Conservation (phyloP, 2,797 vertebrate genomes). For the Diplodus puntazzo region DNA sequence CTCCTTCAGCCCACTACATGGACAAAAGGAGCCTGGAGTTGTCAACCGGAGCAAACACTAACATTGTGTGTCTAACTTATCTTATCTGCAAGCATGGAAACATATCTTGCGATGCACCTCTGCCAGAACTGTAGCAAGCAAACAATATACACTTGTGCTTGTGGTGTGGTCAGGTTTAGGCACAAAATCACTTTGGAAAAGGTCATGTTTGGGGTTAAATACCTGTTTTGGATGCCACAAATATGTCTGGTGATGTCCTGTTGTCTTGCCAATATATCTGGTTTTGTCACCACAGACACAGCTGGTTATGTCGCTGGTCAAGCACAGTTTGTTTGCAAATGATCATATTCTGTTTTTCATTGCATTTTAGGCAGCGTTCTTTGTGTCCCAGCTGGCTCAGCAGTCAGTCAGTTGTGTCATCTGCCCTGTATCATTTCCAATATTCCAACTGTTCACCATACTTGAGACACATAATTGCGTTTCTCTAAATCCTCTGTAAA, state of each 20-base stretch:
- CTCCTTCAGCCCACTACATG: not conserved
- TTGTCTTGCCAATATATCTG: no score
- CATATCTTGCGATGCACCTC: not conserved
- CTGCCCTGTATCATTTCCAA: no score
- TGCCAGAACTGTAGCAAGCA: not conserved
- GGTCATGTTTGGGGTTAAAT: no score
- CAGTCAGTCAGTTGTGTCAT: not conserved
- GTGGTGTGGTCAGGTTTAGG: no score
- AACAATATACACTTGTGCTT: not conserved
- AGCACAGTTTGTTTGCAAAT: no score
- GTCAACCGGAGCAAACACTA: not conserved
- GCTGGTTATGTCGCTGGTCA: no score
- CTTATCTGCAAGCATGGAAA: not conserved
- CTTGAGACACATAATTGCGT: not conserved
- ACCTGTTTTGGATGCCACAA: no score
- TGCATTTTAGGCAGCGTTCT: no score
- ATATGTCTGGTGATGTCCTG: no score
- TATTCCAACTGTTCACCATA: not conserved
- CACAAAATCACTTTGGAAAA: no score
- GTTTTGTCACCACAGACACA: no score
- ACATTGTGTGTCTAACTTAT: not conserved
- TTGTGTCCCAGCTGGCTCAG: not conserved
- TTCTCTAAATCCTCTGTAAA: constrained; percentile 8
- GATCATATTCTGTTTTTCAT: no score
- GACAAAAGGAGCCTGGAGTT: not conserved